Percentiles rank a stretch among this genome's conserved stretches.
These are phyloP conservation scores for Nansenia antarctica DNA, from an alignment of 2,113 vertebrate species.

Conservation along the genomic window DNA sequence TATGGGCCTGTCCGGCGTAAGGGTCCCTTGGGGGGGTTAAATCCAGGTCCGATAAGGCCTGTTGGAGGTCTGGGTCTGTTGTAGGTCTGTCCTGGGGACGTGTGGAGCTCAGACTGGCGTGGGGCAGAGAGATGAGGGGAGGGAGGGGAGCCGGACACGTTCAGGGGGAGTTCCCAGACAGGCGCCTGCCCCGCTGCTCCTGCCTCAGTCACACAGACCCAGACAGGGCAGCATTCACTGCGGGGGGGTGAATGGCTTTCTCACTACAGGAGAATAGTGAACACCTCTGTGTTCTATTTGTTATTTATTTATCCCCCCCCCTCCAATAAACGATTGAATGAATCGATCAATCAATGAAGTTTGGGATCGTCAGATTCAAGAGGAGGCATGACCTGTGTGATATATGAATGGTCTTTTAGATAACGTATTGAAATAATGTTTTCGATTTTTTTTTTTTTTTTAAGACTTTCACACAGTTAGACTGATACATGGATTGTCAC, in stretches of 20 bases:
- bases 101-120: conserved; percentile 12
- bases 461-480: background rate
- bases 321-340: no score
- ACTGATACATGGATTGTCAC: no score
- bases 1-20: background rate
- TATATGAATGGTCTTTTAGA: background rate
- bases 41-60: background rate
- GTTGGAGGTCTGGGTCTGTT: conserved; percentile 4
- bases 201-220: background rate
- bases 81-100: conserved; percentile 14
- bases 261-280: no score
- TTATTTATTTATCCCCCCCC: no score
- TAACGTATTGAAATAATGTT: background rate
- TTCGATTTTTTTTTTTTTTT: background rate
- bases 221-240: background rate
- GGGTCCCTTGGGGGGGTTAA: background rate
- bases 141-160: conserved; percentile 23
- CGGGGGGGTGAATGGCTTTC: no score
- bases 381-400: background rate
- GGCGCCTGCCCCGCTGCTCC: background rate
- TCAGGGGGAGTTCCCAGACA: conserved; percentile 29
- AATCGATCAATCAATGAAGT: background rate
- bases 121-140: conserved; percentile 29
- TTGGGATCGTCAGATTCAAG: background rate
- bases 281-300: no score